Base-by-base conservation (phyloP, 1,140 invertebrate species). In the Zaprionus ornatus region DNA sequence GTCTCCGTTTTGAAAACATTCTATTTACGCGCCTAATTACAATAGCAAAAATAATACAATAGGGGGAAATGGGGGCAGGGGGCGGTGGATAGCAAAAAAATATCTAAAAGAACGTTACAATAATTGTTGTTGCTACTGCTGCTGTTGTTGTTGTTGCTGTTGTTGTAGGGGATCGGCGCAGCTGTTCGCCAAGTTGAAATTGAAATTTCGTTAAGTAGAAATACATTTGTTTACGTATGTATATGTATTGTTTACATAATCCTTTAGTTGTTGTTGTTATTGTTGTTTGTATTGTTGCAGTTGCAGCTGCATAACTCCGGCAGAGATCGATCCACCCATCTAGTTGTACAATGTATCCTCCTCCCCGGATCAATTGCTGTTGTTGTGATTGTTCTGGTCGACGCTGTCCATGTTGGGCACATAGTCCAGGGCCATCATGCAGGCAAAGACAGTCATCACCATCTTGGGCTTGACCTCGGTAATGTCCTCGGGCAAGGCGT, bases 381-480 rank as follows among this genome's bases (percentile, higher is more conserved):
- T 82, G 74, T 92, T 92, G 75, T 92, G 87, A 52, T 92, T 92
- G 57, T 92, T 87, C 79, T 92, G 91, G 59, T 91, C 91, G 1
- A 92, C 91, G 55, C 91, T 92, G 68, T 97, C 97, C 96, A 97
- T 96, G 86, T 96, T 96, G 62, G 98, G 97, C 84, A 98, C 95
- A 93, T 98, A 99, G 93, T 99, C 98, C 90, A 98, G 95, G 19
- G 98, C 97, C 99, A 99, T 99, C 71, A 99, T 95, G 93, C 98
- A 99, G 25, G 99, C 98, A 94, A 99, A 99, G 54, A 99, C 97
- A 6, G 99, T 99, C 98, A 99, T 98, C 23, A 99, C 97, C 98
- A 99, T 99, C 94, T 99, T 99, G 29, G 96, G 97, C 93, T 99
- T 99, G 1, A 99, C 96, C 94, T 99, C 98, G 3, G 98, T 97